Evolutionary conservation across 2,113 vertebrate species (phyloP).

Genomic region (Pedetes capensis): DNA sequence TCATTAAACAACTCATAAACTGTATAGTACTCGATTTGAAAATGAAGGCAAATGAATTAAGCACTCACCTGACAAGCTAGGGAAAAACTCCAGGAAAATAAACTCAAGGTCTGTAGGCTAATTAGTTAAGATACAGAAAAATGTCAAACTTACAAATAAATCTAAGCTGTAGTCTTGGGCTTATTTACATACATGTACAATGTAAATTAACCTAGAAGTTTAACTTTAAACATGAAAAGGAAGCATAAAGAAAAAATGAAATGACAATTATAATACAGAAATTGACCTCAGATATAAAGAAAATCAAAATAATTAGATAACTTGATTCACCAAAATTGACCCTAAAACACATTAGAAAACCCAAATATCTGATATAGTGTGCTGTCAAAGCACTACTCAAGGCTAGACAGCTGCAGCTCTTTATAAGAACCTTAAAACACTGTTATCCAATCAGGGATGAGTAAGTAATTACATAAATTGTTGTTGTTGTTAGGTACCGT

Average conservation of each 20-base stretch:
- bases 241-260: not conserved
- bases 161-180: not conserved
- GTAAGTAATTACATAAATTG: not conserved
- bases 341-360: not conserved
- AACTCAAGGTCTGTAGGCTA: too few relatives aligned
- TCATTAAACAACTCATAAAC: not conserved
- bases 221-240: not conserved
- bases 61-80: not conserved
- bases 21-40: not conserved
- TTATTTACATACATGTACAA: not conserved
- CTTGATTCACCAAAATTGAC: not conserved
- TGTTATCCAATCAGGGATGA: not conserved
- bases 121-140: not conserved
- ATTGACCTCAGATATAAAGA: not conserved
- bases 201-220: not conserved
- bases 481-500: too few relatives aligned
- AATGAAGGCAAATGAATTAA: not conserved
- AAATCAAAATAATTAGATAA: not conserved
- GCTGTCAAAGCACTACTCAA: not conserved
- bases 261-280: not conserved
- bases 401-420: not conserved
- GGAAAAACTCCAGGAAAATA: not conserved
- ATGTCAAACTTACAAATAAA: not conserved
- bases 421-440: conserved; percentile 27
- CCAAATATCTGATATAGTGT: not conserved